Evolutionary conservation across 2,888 invertebrate species (phyloP).

Genomic region (Epiblema foenella): DNA sequence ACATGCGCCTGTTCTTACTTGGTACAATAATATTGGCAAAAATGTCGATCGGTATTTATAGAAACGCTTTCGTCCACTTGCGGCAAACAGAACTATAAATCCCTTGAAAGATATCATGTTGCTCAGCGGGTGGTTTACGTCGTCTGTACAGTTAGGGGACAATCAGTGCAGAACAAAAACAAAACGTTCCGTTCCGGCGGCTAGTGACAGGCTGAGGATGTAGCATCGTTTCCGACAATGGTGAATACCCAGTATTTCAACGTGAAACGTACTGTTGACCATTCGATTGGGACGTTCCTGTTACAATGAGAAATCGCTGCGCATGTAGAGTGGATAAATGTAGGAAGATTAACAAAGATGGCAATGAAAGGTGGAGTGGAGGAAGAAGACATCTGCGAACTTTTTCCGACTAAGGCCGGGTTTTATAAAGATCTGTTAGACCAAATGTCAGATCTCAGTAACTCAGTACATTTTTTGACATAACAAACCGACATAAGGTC

Average conservation of each 20-base stretch:
- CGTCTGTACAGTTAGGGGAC: slow-evolving; percentile 65
- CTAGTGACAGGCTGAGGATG: slow-evolving; percentile 44
- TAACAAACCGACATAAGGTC: too few relatives aligned
- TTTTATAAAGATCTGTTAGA: too few relatives aligned
- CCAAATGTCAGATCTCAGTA: too few relatives aligned
- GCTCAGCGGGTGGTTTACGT: slow-evolving; percentile 59
- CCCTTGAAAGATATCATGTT: slow-evolving; percentile 56
- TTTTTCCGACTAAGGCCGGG: too few relatives aligned
- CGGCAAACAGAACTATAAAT: slow-evolving; percentile 51
- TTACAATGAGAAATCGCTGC: too few relatives aligned
- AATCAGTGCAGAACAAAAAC: slow-evolving; percentile 76
- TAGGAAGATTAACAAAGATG: too few relatives aligned
- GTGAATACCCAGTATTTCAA: not conserved
- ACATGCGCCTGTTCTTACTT: not conserved
- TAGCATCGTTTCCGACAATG: slow-evolving; percentile 19
- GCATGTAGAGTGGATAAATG: too few relatives aligned
- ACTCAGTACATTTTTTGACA: too few relatives aligned
- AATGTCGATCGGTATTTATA: slow-evolving; percentile 45
- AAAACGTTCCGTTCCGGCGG: slow-evolving; percentile 57
- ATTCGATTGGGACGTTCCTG: too few relatives aligned
- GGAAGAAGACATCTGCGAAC: too few relatives aligned
- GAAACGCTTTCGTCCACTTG: slow-evolving; percentile 45
- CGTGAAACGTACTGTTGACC: not conserved
- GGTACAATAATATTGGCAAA: slow-evolving; percentile 42
- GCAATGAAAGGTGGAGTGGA: too few relatives aligned